Evolutionary conservation across 2,888 invertebrate species (phyloP), one percentile per base, ranked within the genome.

Genomic region (Eremobia ochroleuca): DNA sequence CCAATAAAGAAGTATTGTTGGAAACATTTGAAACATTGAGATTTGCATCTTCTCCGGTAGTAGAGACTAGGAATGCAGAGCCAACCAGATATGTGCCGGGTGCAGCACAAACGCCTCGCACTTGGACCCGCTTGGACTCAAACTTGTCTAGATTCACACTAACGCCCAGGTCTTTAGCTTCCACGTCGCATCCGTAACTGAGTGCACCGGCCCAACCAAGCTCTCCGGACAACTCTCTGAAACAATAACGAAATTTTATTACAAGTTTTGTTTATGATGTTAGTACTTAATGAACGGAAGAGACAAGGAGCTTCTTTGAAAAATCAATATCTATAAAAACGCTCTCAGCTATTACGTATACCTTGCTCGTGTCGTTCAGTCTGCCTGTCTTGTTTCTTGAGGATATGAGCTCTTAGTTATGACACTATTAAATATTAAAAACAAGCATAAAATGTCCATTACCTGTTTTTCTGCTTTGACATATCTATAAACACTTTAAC

Each of bases 71-170:
- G 90, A 98, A 96, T 70, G 97, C 97, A 21, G 97, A 96, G 67
- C 98, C 98, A 79, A 98, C 95, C 87, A 98, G 97, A 92, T 97
- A 98, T 11, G 98, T 97, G 77, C 98, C 98, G 52, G 98, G 97
- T 58, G 97, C 94, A 43, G 97, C 97, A 86, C 98, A 96, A 79
- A 97, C 96, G 31, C 97, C 97, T 74, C 97, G 95, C 91, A 98
- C 97, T 90, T 95, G 95, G 87, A 98, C 95, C 88, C 97, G 97
- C 86, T 97, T 97, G 82, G 94, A 91, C 87, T 95, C 94, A 89
- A 97, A 97, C 85, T 97, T 96, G 88, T 96, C 95, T 86, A 97
- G 92, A 49, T 86, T 92, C 82, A 93, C 96, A 90, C 93, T 93
- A 87, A 93, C 96, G 85, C 92, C 97, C 85, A 89, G 94, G 91